A percentile compares a stretch with the other conserved stretches of the same genome.
Evolutionary conservation across 35 echinoderm and acorn worm genomes (phyloP).

Genomic region (Chiridota heheva): DNA sequence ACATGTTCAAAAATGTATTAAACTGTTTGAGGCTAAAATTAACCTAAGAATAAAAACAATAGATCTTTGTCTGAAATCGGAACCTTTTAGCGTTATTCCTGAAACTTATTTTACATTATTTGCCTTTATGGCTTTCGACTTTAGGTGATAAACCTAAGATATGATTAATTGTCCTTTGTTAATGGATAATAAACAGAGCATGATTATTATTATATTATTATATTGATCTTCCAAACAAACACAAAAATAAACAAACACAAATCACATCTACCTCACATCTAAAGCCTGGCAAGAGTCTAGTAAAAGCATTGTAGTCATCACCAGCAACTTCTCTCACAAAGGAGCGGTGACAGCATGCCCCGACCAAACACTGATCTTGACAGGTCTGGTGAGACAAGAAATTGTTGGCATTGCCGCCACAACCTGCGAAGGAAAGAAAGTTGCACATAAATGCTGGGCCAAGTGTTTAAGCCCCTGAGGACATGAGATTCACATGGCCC

Average conservation of each 20-base stretch:
- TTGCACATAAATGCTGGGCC: slow-evolving; percentile 2
- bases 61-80: too few relatives aligned
- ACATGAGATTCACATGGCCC: neutral
- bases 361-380: slow-evolving; percentile 82
- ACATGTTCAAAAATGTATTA: too few relatives aligned
- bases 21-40: too few relatives aligned
- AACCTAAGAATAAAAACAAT: too few relatives aligned
- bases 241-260: neutral
- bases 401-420: slow-evolving; percentile 85
- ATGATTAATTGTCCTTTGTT: neutral
- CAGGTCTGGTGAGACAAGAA: slow-evolving; percentile 70
- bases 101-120: too few relatives aligned
- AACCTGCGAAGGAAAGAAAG: slow-evolving; percentile 54
- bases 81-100: too few relatives aligned
- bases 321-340: slow-evolving; percentile 39
- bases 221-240: neutral
- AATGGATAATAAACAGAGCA: neutral
- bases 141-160: neutral
- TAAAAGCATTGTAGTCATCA: slow-evolving; percentile 47
- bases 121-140: too few relatives aligned
- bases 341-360: slow-evolving; percentile 83
- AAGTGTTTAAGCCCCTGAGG: neutral
- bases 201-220: neutral
- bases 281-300: slow-evolving; percentile 44
- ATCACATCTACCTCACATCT: slow-evolving; percentile 87